phyloP scores from a whole-genome alignment of 2,888 invertebrate genomes.

The Fissipunctia ypsillon region DNA sequence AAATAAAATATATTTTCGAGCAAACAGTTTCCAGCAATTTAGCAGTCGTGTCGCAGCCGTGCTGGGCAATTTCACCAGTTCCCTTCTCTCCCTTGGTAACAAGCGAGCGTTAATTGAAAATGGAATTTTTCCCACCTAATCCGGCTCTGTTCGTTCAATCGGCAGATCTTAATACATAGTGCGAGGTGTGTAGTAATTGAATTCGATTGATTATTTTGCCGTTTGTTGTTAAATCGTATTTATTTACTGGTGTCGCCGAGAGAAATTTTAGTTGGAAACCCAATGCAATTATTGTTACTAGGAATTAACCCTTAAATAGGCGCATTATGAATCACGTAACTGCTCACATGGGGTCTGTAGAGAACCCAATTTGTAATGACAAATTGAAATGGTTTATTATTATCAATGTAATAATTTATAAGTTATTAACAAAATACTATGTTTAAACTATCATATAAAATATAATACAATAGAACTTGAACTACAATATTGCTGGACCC shows the following conservation, averaged over 20 bases:
- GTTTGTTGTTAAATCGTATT: conserved; percentile 15
- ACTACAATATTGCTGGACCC: too few species aligned
- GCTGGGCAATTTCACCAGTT: conserved; percentile 77
- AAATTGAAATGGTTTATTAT: too few species aligned
- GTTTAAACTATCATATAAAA: too few species aligned
- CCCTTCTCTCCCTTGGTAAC: conserved; percentile 76
- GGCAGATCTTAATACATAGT: conserved; percentile 60
- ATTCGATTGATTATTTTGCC: conserved; percentile 45
- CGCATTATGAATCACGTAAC: too few species aligned
- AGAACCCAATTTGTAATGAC: too few species aligned
- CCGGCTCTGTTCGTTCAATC: conserved; percentile 72
- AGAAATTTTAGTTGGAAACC: conserved; percentile 16
- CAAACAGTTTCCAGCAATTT: conserved; percentile 79
- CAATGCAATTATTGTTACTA: conserved; percentile 23
- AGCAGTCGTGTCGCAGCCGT: conserved; percentile 76
- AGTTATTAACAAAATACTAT: too few species aligned
- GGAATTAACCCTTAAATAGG: too few species aligned
- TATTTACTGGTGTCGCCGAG: conserved; percentile 7
- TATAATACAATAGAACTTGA: too few species aligned
- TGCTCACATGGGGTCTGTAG: too few species aligned
- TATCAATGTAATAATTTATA: too few species aligned
- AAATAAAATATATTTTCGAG: conserved; percentile 79
- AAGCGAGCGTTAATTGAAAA: conserved; percentile 88
- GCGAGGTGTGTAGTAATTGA: conserved; percentile 48
- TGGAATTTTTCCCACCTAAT: conserved; percentile 84